Evolutionary conservation across 2,797 vertebrate species (phyloP), one percentile per base, ranked within the genome.

Genomic region (Poecilia wingei): DNA sequence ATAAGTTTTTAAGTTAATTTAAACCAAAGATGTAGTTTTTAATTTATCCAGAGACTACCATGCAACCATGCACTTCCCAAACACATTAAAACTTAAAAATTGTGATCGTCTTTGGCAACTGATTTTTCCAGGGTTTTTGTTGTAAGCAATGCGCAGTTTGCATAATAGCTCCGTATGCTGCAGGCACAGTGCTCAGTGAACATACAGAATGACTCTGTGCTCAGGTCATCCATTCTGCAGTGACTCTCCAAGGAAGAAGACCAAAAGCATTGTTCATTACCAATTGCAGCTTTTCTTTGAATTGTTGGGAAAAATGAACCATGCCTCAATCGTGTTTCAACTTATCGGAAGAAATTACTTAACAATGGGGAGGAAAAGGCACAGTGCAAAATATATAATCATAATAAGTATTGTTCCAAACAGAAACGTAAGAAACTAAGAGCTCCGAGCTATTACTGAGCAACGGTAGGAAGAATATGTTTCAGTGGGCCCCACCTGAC

Each of bases 381-480:
- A 43, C 41, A 78, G 7, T 2, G 73, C 47, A 61, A 66, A 71
- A 33, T 13, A 53, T 39, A 14, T 45, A 31, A 47, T 84, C 51
- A 80, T 31, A 61, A 64, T 64, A 57, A 79, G 25, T 28, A 13
- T 28, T 70, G 4, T 28, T 45, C 25, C 13, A 6, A 70, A 45
- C 14, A 36, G 10, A 57, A 36, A 66, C 1, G 0, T 25, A 39
- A 22, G 8, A 68, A 68, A 45, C 22, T 12, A 69, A 43, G 22
- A 70, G 2, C 25, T 45, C 41, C 8, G 25, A 80, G 51, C 79
- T 73, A 70, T 82, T 74, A 74, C 36, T 78, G 49, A 78, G 55
- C 59, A 86, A 87, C 79, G 75, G 13, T 80, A 78, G 25, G 8
- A 22, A 84, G 79, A 83, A 84, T 79, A 43, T 82, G 80, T 47